Percentiles rank a stretch among this genome's conserved stretches.
phyloP scores from a whole-genome alignment of 2,888 invertebrate species.

The Dasypogon diadema region DNA sequence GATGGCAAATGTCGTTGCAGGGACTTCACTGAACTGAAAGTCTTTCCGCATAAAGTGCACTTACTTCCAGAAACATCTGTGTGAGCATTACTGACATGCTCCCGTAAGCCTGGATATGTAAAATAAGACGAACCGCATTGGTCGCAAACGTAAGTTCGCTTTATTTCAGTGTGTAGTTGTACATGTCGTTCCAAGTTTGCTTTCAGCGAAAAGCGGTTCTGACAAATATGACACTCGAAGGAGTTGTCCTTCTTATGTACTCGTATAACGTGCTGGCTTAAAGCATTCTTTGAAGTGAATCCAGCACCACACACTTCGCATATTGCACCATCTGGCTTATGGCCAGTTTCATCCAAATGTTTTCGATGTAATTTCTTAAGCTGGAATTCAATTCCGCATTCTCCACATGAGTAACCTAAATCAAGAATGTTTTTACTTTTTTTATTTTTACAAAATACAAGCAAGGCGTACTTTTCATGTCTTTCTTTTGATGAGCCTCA shows the following conservation, averaged over 20 bases:
- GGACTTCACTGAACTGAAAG: slow-evolving; percentile 66
- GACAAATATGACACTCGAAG: slow-evolving; percentile 68
- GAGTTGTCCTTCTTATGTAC: slow-evolving; percentile 68
- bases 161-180: slow-evolving; percentile 67
- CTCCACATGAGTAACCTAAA: slow-evolving; percentile 65
- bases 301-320: slow-evolving; percentile 68
- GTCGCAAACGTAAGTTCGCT: slow-evolving; percentile 68
- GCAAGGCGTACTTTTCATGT: slow-evolving; percentile 67
- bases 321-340: slow-evolving; percentile 68
- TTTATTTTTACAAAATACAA: background rate
- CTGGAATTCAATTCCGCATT: slow-evolving; percentile 66
- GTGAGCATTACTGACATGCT: slow-evolving; percentile 67
- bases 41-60: slow-evolving; percentile 67
- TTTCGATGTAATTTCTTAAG: slow-evolving; percentile 66
- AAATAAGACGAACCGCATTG: slow-evolving; percentile 68
- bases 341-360: slow-evolving; percentile 67
- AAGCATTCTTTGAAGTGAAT: slow-evolving; percentile 66
- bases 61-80: slow-evolving; percentile 67
- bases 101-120: slow-evolving; percentile 68
- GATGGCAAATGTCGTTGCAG: slow-evolving; percentile 67
- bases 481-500: slow-evolving; percentile 68
- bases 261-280: slow-evolving; percentile 67
- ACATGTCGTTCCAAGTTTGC: slow-evolving; percentile 68
- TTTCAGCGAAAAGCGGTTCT: slow-evolving; percentile 67
- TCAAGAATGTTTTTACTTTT: background rate